Evolutionary conservation across 2,113 vertebrate genomes (phyloP), one percentile per base, ranked within the genome.

Genomic region (Hirundichthys speculiger): DNA sequence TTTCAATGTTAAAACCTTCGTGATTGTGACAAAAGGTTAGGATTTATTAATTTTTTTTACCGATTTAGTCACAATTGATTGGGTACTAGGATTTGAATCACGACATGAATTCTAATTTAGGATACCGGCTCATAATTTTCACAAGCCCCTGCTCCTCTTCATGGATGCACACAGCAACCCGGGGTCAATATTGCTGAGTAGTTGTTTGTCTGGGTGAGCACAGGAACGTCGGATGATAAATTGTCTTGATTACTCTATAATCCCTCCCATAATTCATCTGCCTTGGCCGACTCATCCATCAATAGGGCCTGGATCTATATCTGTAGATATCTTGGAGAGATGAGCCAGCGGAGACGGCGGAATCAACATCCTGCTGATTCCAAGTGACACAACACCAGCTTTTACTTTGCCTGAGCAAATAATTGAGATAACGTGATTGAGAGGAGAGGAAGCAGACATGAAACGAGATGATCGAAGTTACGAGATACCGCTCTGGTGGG

Each of bases 211-310:
- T 73, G 82, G 69, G 70, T 73, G 80, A 83, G 77, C 25, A 16
- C 63, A 75, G 49, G 41, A 64, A 48, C 16, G 21, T 61, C 69
- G 79, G 59, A 80, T 88, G 86, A 88, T 85, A 56, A 83, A 89
- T 89, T 68, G 70, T 77, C 74, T 75, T 75, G 84, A 88, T 85
- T 87, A 78, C 82, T 63, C 68, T 69, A 82, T 89, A 87, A 89
- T 87, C 70, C 59, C 40, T 52, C 65, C 58, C 66, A 86, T 87
- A 81, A 89, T 86, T 88, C 86, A 80, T 52, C 8, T 21, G 50
- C 51, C 42, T n/a, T 3, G 60, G 43, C 52, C 1, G 38, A 64
- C 75, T 77, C 86, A 82, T 87, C 79, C 68, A 83, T 87, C 87
- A 88, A 72, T 69, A 69, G 4, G 15, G 53, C 58, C 51, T 52